Evolutionary conservation across 2,797 vertebrate species (phyloP).

Genomic region (Hypotaenidia okinawae): DNA sequence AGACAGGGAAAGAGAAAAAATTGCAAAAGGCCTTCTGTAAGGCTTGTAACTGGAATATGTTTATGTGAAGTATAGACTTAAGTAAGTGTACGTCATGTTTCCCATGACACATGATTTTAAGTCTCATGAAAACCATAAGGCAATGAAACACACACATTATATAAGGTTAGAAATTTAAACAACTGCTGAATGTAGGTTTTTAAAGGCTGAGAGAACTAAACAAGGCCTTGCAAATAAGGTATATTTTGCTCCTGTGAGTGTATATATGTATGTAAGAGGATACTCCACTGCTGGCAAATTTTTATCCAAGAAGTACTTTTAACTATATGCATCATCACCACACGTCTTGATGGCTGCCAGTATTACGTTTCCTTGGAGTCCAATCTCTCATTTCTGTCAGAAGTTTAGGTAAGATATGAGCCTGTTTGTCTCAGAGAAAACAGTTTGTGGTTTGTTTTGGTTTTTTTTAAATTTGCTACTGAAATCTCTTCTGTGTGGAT

Average conservation of each 20-base stretch:
- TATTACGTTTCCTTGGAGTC: not conserved
- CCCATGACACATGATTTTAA: not conserved
- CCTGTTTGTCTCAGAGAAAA: not conserved
- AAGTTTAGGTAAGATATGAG: not conserved
- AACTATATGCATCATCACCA: not conserved
- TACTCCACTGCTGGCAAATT: not conserved
- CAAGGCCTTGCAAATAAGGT: not conserved
- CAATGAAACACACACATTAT: not conserved
- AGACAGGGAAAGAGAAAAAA: not conserved
- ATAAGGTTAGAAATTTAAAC: not conserved
- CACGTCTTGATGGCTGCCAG: not conserved
- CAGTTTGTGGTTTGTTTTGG: not conserved
- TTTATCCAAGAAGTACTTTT: constrained; percentile 6
- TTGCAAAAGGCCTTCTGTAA: not conserved
- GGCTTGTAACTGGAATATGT: not conserved
- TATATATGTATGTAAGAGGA: not conserved
- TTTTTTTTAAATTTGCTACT: not conserved
- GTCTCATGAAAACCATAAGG: not conserved
- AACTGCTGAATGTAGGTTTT: not conserved
- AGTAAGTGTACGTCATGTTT: not conserved
- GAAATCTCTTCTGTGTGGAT: not conserved
- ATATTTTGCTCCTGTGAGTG: not conserved
- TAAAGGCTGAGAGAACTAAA: not conserved
- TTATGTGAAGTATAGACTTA: not conserved
- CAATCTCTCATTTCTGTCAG: not conserved